These are phyloP conservation scores for Pollenia griseotomentosa DNA, from an alignment of 2,888 invertebrate genomes.

Conservation along the genomic window DNA sequence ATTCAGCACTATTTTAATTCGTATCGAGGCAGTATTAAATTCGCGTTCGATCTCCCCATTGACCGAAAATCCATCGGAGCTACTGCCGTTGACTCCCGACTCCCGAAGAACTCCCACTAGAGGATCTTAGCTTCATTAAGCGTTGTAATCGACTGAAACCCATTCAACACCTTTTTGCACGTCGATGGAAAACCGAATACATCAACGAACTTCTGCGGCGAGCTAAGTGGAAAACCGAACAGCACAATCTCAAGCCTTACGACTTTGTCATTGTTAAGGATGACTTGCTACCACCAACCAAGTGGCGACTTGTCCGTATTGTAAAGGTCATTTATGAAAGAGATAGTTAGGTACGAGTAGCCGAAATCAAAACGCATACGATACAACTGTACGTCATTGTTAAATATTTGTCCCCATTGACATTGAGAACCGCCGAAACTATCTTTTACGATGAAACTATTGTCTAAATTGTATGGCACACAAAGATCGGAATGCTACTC, in stretches of 20 bases:
- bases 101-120: neutral
- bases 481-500: no score
- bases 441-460: no score
- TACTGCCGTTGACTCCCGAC: neutral
- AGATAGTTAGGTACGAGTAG: no score
- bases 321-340: no score
- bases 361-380: neutral
- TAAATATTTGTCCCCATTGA: no score
- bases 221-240: neutral
- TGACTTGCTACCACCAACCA: neutral
- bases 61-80: neutral
- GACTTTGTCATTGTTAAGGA: neutral
- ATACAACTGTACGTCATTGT: no score
- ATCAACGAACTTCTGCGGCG: neutral
- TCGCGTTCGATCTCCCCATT: neutral
- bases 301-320: no score
- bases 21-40: conserved; percentile 1
- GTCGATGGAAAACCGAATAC: neutral
- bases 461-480: no score
- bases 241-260: neutral
- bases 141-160: neutral
- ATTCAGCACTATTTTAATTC: neutral
- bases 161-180: neutral
- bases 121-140: neutral
- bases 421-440: no score